Conservation (phyloP, 1,140 invertebrate genomes). For the Saccostrea echinata region DNA sequence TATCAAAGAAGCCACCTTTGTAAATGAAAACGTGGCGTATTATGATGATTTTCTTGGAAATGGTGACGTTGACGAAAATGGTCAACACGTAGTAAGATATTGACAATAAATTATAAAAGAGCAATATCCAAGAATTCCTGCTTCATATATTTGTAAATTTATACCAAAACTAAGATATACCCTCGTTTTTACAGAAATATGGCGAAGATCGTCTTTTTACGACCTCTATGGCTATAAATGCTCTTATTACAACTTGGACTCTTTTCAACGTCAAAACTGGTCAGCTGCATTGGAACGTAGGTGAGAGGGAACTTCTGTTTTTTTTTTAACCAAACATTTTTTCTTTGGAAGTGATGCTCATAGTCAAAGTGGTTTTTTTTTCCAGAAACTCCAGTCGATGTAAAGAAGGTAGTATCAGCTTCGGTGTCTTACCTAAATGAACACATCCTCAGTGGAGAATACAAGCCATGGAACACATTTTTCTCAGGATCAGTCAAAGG, state of each 20-base stretch:
- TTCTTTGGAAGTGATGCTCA: neutral
- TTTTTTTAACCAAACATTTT: neutral
- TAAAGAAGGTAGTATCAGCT: conserved; percentile 62
- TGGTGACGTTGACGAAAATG: conserved; percentile 63
- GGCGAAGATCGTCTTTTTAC: conserved; percentile 74
- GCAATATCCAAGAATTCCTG: neutral
- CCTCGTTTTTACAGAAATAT: conserved; percentile 9
- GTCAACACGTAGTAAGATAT: conserved; percentile 42
- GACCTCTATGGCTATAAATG: conserved; percentile 71
- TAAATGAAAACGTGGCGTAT: conserved; percentile 48
- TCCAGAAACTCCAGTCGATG: conserved; percentile 63
- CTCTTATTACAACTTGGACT: conserved; percentile 69
- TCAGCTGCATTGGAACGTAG: conserved; percentile 53
- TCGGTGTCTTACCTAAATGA: conserved; percentile 64
- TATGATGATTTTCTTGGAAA: conserved; percentile 72
- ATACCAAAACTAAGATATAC: neutral
- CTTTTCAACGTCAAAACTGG: conserved; percentile 57
- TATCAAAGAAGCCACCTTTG: conserved; percentile 30
- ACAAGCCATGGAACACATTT: conserved; percentile 76
- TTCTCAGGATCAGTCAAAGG: conserved; percentile 77
- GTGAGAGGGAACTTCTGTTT: neutral
- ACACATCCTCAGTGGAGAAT: conserved; percentile 65
- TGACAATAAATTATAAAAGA: neutral
- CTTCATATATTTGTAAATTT: too few species aligned
- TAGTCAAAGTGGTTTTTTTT: neutral